Base-by-base conservation (phyloP, 2,113 vertebrate genomes). In the Thermophis baileyi region DNA sequence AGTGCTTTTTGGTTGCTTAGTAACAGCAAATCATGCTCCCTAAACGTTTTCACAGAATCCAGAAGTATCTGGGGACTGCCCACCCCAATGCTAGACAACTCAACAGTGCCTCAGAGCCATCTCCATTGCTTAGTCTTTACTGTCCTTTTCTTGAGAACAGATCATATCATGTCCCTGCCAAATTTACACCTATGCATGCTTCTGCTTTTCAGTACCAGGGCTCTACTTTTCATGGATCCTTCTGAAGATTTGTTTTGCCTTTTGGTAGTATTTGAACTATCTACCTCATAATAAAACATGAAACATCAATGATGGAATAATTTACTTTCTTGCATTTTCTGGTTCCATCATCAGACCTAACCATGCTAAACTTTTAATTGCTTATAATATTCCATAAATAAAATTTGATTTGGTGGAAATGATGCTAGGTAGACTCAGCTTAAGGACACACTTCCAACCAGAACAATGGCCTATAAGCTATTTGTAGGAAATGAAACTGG, bases 21-120 rank as follows among this genome's bases (percentile, higher is more conserved):
- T 54, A 93, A 93, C 74, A 40, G 53, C 53, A 86, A 54, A 74
- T 93, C 88, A 90, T 89, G 92, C 88, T 89, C 53, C 88, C 74
- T 93, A 85, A 93, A 86, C 88, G 57, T 44, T 89, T 92, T 88
- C 88, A 85, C 69, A 90, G 69, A 93, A 93, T 44, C 88, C 53
- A 60, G 88, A 86, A 90, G 92, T 50, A 35, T 93, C 88, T 85
- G 30, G 88, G 53, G 74, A 90, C 11, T 60, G 92, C 57, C 22
- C 85, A 90, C 46, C 40, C 46, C 12, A 88, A 89, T 89, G 87
- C 91, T 92, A 92, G 87, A 92, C 87, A 81, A 92, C 54, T 53
- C 24, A 4, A 14, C 46, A 85, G 69, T 35, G 40, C 88, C 25
- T 44, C 69, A 18, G 49, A 86, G 18, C 4, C 69, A 55, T 54